Evolutionary conservation across 2,113 vertebrate species (phyloP).

Genomic region (Elanoides forficatus): DNA sequence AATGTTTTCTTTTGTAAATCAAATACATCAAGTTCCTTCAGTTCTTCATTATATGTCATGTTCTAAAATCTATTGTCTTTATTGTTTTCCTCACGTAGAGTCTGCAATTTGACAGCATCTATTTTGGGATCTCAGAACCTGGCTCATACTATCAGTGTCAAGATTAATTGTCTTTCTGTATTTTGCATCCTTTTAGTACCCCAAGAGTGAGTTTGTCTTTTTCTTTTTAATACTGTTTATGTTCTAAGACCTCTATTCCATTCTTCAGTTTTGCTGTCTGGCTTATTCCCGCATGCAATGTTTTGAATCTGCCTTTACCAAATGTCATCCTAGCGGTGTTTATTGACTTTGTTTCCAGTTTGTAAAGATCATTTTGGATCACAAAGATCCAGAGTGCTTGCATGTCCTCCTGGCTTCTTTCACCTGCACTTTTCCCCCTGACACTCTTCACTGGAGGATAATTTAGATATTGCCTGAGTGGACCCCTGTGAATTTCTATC

Average conservation of each 20-base stretch:
- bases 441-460: neutral
- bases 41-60: neutral
- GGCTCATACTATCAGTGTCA: neutral
- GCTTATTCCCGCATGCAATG: neutral
- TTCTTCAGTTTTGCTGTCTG: neutral
- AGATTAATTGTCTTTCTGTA: neutral
- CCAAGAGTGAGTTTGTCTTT: neutral
- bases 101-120: neutral
- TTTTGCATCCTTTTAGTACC: neutral
- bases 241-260: neutral
- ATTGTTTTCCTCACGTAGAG: neutral
- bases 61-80: constrained; percentile 29
- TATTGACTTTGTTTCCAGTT: neutral
- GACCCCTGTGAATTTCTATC: neutral
- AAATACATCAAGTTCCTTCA: constrained; percentile 7
- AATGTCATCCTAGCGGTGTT: neutral
- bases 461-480: neutral
- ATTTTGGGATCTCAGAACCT: neutral
- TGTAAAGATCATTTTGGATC: neutral
- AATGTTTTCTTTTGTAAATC: constrained; percentile 46
- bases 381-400: neutral
- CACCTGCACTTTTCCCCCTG: neutral
- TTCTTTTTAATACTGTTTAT: neutral
- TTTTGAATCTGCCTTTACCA: neutral
- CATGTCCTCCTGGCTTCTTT: neutral